Base-by-base conservation (phyloP, 2,113 vertebrate species). In the Bufo gargarizans region DNA sequence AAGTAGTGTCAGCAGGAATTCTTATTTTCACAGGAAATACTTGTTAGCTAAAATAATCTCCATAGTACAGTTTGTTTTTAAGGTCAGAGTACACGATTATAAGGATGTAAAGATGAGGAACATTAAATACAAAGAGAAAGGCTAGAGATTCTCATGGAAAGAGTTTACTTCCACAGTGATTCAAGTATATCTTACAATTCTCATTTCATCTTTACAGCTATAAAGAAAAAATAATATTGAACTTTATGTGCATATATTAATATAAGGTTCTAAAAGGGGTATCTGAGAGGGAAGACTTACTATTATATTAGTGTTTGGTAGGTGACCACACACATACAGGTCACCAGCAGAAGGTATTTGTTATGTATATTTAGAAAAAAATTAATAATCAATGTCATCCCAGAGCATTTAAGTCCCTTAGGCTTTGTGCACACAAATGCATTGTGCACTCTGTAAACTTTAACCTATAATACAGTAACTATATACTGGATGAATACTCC, bases 21-120 rank as follows among this genome's bases (percentile, higher is more conserved):
- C 86, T 88, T 83, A 88, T 63, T 83, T 83, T 76, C 69, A 84
- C 59, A 83, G 87, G 87, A 83, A 82, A 88, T 79, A 67, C 59
- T 84, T 77, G 59, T 77, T 88, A 88, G 69, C 59, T 88, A 83
- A 83, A 84, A 77, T 63, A 88, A 88, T 50, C 80, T 83, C 71
- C 56, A 63, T 77, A 22, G 69, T 74, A 53, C 56, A 43, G 49
- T 74, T 83, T 88, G n/a, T 76, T 88, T 77, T 83, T 76, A 74
- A 84, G 67, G 69, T 83, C 71, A 87, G 56, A 80, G 76, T 80
- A 87, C 77, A 55, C 33, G 85, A 86, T 86, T 86, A 63, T 79
- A 77, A 77, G 74, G 77, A 86, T 63, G 85, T 86, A 86, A 86
- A 79, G 58, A 61, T 65, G 47, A 59, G 9, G 58, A 65, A 87